Conservation (phyloP, 2,113 vertebrate species). For the Myotis lucifugus region DNA sequence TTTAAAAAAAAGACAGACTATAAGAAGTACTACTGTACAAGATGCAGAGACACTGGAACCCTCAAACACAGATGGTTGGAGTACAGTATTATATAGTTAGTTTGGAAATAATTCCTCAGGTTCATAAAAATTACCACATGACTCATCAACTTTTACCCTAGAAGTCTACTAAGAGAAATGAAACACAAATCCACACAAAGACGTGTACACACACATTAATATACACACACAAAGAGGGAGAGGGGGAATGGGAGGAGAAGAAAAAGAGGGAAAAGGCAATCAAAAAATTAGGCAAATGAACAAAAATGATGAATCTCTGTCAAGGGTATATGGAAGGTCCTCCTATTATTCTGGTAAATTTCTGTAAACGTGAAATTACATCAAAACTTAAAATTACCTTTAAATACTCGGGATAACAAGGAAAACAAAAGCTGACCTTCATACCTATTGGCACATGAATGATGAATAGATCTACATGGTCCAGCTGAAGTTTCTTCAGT, state of each 20-base stretch:
- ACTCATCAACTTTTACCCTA: not conserved
- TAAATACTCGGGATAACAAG: not conserved
- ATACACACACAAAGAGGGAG: not conserved
- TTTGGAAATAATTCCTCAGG: not conserved
- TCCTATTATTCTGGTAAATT: not conserved
- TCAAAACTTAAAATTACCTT: not conserved
- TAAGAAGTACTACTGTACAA: not conserved
- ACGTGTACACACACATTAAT: not conserved
- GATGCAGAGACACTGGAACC: not conserved
- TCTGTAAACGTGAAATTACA: constrained; percentile 26
- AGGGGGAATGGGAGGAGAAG: not conserved
- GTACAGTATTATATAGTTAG: not conserved
- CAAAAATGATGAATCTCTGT: not conserved
- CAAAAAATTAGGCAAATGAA: not conserved
- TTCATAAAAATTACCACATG: not conserved
- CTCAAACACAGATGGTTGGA: not conserved
- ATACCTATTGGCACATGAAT: constrained; percentile 86
- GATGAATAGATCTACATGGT: constrained; percentile 88
- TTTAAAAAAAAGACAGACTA: too few species aligned
- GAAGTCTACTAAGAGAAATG: not conserved
- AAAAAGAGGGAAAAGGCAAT: not conserved
- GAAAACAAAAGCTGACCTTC: constrained; percentile 79
- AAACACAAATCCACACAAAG: not conserved
- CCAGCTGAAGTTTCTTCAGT: constrained; percentile 83
- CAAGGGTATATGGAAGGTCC: not conserved